These are phyloP conservation scores for Laupala kohalensis DNA, from an alignment of 1,140 invertebrate genomes.

Conservation along the genomic window DNA sequence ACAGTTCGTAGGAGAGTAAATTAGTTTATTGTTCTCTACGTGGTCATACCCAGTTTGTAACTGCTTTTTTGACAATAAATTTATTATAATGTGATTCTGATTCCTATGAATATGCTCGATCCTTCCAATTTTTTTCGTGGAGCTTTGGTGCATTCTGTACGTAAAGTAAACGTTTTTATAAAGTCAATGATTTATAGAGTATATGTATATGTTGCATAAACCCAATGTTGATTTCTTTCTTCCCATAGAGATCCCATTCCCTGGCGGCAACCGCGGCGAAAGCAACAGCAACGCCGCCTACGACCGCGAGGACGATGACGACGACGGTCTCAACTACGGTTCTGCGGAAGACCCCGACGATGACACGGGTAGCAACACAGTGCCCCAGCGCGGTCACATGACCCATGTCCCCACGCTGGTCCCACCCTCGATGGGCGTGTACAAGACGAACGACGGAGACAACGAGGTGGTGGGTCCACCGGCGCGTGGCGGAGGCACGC, in stretches of 20 bases:
- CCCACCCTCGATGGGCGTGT: background rate
- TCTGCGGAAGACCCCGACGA: conserved; percentile 8
- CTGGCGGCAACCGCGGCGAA: background rate
- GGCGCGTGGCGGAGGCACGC: background rate
- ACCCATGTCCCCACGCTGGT: conserved; percentile 2
- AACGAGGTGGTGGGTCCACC: background rate
- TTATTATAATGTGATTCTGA: too few species aligned
- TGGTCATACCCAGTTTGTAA: too few species aligned
- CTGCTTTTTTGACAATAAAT: too few species aligned
- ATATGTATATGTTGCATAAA: too few species aligned
- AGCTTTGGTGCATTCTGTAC: too few species aligned
- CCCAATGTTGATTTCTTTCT: background rate
- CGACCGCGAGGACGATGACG: conserved; percentile 8
- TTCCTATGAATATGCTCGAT: too few species aligned
- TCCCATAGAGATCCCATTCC: conserved; percentile 5
- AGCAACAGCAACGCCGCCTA: background rate
- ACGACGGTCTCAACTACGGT: conserved; percentile 3
- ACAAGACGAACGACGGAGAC: conserved; percentile 4
- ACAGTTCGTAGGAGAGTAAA: too few species aligned
- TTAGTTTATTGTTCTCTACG: too few species aligned
- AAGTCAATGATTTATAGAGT: too few species aligned
- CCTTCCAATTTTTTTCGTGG: too few species aligned
- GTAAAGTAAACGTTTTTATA: too few species aligned
- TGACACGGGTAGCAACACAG: background rate
- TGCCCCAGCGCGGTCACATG: background rate